These are phyloP conservation scores for Emydura subglobosa DNA, from an alignment of 2,113 vertebrate genomes.

Conservation along the genomic window DNA sequence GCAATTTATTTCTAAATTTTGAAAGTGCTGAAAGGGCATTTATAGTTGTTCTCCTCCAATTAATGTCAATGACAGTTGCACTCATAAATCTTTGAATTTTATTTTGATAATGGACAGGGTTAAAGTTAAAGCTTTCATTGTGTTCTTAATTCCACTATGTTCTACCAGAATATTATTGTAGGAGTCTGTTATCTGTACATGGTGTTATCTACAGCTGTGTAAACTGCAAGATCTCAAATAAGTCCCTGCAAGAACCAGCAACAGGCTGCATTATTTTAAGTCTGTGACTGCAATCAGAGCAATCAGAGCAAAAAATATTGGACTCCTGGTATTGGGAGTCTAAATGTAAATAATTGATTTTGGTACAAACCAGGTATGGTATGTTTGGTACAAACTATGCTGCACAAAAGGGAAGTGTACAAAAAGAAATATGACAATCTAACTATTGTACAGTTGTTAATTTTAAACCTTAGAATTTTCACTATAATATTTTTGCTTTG, in stretches of 20 bases:
- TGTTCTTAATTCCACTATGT: not conserved
- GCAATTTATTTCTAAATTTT: not conserved
- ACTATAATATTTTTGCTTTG: not conserved
- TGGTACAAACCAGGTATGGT: not conserved
- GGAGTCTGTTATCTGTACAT: not conserved
- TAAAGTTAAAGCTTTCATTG: not conserved
- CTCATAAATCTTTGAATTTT: not conserved
- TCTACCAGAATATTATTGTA: not conserved
- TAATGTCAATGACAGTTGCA: not conserved
- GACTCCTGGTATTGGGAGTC: not conserved
- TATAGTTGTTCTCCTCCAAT: not conserved
- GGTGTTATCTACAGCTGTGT: not conserved
- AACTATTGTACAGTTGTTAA: not conserved
- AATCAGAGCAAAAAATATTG: not conserved
- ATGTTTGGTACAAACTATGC: not conserved
- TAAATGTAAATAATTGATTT: not conserved
- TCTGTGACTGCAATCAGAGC: not conserved
- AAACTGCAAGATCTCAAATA: not conserved
- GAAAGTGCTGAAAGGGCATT: not conserved
- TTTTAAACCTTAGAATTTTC: not conserved
- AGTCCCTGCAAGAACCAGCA: not conserved
- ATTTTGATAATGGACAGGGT: not conserved
- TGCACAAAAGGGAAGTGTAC: not conserved
- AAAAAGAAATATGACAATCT: not conserved
- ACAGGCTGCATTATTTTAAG: not conserved